phyloP scores from a whole-genome alignment of 1,140 invertebrate genomes.

The Mizuhopecten yessoensis region DNA sequence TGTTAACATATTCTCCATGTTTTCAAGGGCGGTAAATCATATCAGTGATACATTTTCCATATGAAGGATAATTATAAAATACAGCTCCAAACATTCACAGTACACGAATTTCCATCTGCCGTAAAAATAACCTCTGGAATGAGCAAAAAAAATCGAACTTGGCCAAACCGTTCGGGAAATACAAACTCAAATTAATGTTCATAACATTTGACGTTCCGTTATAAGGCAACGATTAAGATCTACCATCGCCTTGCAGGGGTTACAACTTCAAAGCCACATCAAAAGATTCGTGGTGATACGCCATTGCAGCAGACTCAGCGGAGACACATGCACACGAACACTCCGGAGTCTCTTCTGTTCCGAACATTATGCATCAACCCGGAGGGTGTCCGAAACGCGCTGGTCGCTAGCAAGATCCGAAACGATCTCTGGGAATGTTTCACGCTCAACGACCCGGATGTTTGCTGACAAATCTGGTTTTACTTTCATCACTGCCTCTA shows the following conservation, averaged over 20 bases:
- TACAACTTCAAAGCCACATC: constrained; percentile 2
- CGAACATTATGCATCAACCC: background rate
- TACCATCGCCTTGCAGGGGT: constrained; percentile 29
- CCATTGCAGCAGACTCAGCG: background rate
- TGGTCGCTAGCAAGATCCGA: background rate
- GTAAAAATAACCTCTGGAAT: constrained; percentile 7
- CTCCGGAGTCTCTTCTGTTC: constrained; percentile 30
- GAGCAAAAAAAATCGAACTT: background rate
- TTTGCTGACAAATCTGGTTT: constrained; percentile 12
- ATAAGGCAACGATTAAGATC: constrained; percentile 12
- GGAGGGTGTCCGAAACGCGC: constrained; percentile 17
- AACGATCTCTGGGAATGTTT: background rate
- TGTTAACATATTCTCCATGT: background rate
- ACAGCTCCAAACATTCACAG: background rate
- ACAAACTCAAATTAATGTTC: constrained; percentile 13
- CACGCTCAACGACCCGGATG: background rate
- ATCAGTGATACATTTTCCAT: background rate
- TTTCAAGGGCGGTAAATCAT: background rate
- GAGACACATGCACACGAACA: background rate
- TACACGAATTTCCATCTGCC: background rate
- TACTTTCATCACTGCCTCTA: background rate
- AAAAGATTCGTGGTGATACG: background rate
- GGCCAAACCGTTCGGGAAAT: background rate
- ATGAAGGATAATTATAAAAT: background rate
- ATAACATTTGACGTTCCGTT: background rate